Conservation (phyloP, 2,888 invertebrate genomes). For the Barypeithes pellucidus region DNA sequence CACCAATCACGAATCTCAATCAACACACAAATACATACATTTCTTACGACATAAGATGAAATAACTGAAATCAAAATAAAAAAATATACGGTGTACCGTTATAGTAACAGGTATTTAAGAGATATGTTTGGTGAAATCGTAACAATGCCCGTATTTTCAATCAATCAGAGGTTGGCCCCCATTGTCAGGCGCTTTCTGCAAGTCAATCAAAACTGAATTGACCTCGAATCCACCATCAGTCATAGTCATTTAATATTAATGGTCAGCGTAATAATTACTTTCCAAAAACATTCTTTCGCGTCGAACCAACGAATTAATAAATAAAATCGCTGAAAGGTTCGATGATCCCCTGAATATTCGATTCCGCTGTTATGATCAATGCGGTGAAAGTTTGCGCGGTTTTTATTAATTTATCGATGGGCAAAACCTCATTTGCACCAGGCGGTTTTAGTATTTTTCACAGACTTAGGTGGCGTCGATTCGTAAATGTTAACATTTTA, state of each 20-base stretch:
- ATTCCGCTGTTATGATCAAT: conserved; percentile 3
- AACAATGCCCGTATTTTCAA: conserved; percentile 31
- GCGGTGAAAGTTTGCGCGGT: conserved; percentile 11
- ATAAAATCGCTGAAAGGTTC: conserved; percentile 41
- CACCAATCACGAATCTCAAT: too few relatives aligned
- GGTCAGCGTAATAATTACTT: conserved; percentile 46
- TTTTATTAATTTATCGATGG: background rate
- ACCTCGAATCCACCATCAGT: conserved; percentile 37
- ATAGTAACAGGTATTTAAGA: background rate
- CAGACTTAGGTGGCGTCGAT: too few relatives aligned
- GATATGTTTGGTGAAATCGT: conserved; percentile 42
- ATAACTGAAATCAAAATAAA: background rate
- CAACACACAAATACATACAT: too few relatives aligned
- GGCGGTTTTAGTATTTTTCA: too few relatives aligned
- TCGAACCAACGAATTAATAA: conserved; percentile 32
- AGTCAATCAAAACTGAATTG: conserved; percentile 43
- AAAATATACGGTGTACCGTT: background rate
- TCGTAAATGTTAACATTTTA: too few relatives aligned
- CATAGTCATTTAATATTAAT: conserved; percentile 33
- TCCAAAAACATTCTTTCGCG: conserved; percentile 46
- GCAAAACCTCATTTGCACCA: too few relatives aligned
- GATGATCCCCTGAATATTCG: conserved; percentile 29
- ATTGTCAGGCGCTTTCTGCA: conserved; percentile 41
- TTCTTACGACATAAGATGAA: background rate
- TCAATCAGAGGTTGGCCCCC: conserved; percentile 15